These are phyloP conservation scores for Triplophysa yarkandensis DNA, from an alignment of 2,797 vertebrate species.

Conservation along the genomic window DNA sequence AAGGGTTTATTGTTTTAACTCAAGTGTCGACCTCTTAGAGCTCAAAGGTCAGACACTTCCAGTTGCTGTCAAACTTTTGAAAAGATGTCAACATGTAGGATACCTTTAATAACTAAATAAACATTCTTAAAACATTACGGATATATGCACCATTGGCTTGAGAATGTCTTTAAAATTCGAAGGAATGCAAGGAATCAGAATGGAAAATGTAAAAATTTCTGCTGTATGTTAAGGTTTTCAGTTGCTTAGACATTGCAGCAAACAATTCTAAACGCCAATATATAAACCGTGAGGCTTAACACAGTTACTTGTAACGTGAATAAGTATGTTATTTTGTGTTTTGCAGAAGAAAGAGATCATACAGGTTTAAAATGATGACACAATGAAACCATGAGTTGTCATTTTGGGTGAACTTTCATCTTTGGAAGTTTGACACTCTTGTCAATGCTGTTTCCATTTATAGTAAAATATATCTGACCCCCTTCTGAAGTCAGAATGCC, in stretches of 20 bases:
- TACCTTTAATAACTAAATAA: slow-evolving; percentile 16
- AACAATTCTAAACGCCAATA: neutral
- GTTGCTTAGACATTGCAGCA: neutral
- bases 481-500: too few relatives aligned
- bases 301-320: neutral
- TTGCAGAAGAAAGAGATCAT: too few relatives aligned
- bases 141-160: neutral
- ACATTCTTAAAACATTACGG: neutral
- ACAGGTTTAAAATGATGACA: too few relatives aligned
- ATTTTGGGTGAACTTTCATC: too few relatives aligned
- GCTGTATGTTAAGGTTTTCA: neutral
- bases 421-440: too few relatives aligned
- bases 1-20: slow-evolving; percentile 2
- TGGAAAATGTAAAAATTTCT: neutral
- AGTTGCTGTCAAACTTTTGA: slow-evolving; percentile 34
- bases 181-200: neutral
- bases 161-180: neutral
- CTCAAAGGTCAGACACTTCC: slow-evolving; percentile 17
- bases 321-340: too few relatives aligned
- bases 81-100: slow-evolving; percentile 30
- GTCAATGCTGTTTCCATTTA: too few relatives aligned
- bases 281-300: too few relatives aligned
- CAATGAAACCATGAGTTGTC: too few relatives aligned
- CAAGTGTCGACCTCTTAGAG: neutral
- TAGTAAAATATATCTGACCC: too few relatives aligned